Evolutionary conservation across 2,113 vertebrate genomes (phyloP).

Genomic region (Larimichthys polyactis): DNA sequence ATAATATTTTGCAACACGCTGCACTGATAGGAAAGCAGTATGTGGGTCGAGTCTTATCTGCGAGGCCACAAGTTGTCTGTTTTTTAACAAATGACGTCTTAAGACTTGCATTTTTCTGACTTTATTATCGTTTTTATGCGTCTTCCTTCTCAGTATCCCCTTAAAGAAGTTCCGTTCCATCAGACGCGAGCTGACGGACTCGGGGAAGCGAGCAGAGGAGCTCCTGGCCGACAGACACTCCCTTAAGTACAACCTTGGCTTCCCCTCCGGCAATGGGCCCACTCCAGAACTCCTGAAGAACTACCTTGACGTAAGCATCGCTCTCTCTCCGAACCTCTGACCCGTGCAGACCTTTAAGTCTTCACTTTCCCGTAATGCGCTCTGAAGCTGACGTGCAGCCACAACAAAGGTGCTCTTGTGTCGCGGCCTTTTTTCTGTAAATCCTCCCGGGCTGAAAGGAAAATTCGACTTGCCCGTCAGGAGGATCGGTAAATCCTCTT

Average conservation of each 20-base stretch:
- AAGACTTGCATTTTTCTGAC: too few relatives aligned
- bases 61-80: not conserved
- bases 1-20: not conserved
- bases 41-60: not conserved
- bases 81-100: not conserved
- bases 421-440: conserved; percentile 1
- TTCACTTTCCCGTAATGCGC: conserved; percentile 18
- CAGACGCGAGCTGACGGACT: conserved; percentile 85
- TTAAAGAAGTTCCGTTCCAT: conserved; percentile 90
- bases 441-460: conserved; percentile 11
- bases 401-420: conserved; percentile 55
- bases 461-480: conserved; percentile 10
- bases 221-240: conserved; percentile 69
- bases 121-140: too few relatives aligned
- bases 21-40: not conserved
- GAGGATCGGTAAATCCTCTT: not conserved
- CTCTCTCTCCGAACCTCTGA: conserved; percentile 13
- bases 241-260: conserved; percentile 87
- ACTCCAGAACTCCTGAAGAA: conserved; percentile 92
- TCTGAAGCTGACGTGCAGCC: not conserved
- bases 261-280: conserved; percentile 75
- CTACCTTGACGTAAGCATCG: conserved; percentile 90
- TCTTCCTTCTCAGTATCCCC: conserved; percentile 83
- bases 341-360: conserved; percentile 12
- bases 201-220: conserved; percentile 79